Evolutionary conservation across 2,113 vertebrate genomes (phyloP), one percentile per base, ranked within the genome.

Genomic region (Neoarius graeffei): DNA sequence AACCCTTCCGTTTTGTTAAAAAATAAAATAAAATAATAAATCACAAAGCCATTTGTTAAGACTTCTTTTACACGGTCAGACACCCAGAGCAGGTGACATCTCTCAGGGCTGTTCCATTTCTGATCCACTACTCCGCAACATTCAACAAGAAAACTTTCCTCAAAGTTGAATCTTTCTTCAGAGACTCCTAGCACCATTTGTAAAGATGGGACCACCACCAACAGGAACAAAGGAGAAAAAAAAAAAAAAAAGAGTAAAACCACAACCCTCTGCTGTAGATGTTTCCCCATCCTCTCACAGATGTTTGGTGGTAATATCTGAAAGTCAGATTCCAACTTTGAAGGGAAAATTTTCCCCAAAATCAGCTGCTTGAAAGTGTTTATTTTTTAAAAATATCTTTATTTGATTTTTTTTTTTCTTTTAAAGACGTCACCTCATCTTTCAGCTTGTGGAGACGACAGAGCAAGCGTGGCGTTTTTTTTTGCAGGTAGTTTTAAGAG

Each of bases 291-390:
- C 89, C 62, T 80, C 91, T 91, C 85, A 84, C 71, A 90, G 87
- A 90, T 90, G 89, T 93, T 80, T 90, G 91, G 90, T 90, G 86
- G 90, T 90, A 92, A 89, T 92, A 92, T 89, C 79, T 81, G 60
- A 87, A 90, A 73, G 86, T 90, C 89, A 90, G 90, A 93, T 93
- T 94, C 96, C 95, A 96, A 96, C 97, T 97, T 97, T 97, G 96
- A 96, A 95, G 94, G 88, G 95, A 95, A 96, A 95, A 95, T 95
- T 95, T 94, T 94, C 94, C 94, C 91, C 91, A 87, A 86, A 91
- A 89, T 93, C 94, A 95, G 95, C 94, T 91, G 95, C 95, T 95
- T 94, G 95, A 92, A 91, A 92, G 90, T 85, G 89, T 92, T 92
- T 92, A 81, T 81, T 88, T 83, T 85, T 81, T 27, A n/a, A 52